Base-by-base conservation (phyloP, 1,140 invertebrate species). In the Drosophila hydei region DNA sequence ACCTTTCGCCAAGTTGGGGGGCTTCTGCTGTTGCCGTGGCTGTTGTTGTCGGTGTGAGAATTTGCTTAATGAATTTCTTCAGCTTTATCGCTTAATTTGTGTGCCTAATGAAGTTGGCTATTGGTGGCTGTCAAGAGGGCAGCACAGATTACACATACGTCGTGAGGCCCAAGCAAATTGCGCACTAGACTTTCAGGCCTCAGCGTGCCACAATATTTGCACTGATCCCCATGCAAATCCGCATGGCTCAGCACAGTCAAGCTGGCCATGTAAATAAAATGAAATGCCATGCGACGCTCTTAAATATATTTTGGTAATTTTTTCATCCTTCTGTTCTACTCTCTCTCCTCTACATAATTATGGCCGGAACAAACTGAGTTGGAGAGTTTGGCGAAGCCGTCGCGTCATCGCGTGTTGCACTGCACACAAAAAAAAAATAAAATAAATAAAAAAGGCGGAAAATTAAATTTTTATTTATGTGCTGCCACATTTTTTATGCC, bases 381-480 rank as follows among this genome's bases (percentile, higher is more conserved):
- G 62, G 30, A 55, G 56, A 51, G 25, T 75, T 72, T 72, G 50
- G 62, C 47, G 50, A 38, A 40, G 77, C 52, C 50, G 74, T 47
- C 75, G 80, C 83, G 76, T 88, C 77, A 81, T 87, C 81, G 81
- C 81, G 81, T 87, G 81, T 47, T 67, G 62, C 52, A 19, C 43
- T 52, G 67, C 16, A 42, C 1, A 42, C 5, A 42, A 6, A 27
- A 52, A 48, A n/a, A 67, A 40, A 25, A 54, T 30, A 18, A 47
- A 42, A 12, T 16, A 48, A 58, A 75, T 72, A 76, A 72, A 63
- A 52, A 27, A 43, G 25, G 50, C 50, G 63, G 51, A 79, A 88
- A 87, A 75, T 78, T 88, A 81, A 77, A 88, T 87, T 87, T 87
- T 87, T 87, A 87, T 87, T 87, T 87, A 87, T 85, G 81, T 78